Conservation (phyloP, 2,888 invertebrate species). For the Stenoptilia bipunctidactyla region DNA sequence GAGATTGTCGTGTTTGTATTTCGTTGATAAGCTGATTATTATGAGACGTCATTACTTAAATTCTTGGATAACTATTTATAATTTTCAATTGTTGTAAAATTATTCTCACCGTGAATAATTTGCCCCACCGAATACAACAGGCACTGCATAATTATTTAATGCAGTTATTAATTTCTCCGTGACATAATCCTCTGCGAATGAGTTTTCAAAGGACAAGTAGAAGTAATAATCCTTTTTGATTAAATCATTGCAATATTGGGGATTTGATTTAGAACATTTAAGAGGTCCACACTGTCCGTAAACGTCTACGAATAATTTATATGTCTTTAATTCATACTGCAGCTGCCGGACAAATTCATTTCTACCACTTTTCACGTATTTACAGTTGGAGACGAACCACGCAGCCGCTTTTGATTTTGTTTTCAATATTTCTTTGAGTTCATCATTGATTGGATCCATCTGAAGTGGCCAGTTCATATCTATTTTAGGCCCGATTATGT, state of each 20-base stretch:
- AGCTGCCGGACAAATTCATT: slow-evolving; percentile 20
- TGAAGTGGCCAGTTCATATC: slow-evolving; percentile 27
- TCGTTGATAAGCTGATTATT: no score
- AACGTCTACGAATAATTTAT: slow-evolving; percentile 23
- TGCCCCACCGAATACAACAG: slow-evolving; percentile 71
- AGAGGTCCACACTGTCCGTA: slow-evolving; percentile 27
- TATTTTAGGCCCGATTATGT: slow-evolving; percentile 25
- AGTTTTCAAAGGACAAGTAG: slow-evolving; percentile 38
- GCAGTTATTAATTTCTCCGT: slow-evolving; percentile 20
- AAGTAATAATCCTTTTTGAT: slow-evolving; percentile 30
- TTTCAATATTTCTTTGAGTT: no score
- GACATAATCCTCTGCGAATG: no score
- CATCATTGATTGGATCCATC: slow-evolving; percentile 22
- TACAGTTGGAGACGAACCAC: slow-evolving; percentile 43
- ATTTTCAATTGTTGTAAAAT: no score
- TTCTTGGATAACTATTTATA: no score
- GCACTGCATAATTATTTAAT: slow-evolving; percentile 61
- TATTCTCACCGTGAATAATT: slow-evolving; percentile 48
- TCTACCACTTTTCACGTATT: slow-evolving; percentile 23
- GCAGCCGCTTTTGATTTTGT: slow-evolving; percentile 22
- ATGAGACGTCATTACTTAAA: no score
- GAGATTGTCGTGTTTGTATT: no score
- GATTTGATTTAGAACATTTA: slow-evolving; percentile 11
- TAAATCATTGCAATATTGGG: slow-evolving; percentile 20
- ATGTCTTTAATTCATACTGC: slow-evolving; percentile 18